phyloP scores from a whole-genome alignment of 2,797 vertebrate genomes.

The Danio aesculapii region DNA sequence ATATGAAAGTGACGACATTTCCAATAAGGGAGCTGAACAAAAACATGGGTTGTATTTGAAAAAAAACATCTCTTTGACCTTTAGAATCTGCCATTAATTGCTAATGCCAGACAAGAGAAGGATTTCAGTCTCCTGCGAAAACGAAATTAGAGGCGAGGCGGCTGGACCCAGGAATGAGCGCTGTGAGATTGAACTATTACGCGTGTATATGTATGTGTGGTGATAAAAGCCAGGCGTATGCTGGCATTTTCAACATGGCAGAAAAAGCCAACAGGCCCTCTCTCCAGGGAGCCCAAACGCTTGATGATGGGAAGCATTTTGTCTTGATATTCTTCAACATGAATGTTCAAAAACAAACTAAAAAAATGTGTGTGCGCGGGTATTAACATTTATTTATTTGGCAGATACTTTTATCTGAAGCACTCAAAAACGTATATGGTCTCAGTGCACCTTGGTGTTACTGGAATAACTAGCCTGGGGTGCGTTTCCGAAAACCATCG shows the following conservation, averaged over 20 bases:
- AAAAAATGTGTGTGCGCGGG: constrained; percentile 52
- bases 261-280: constrained; percentile 36
- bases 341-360: constrained; percentile 52
- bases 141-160: constrained; percentile 39
- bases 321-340: constrained; percentile 13
- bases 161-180: constrained; percentile 44
- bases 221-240: constrained; percentile 21
- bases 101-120: constrained; percentile 77
- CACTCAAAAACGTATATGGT: background rate
- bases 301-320: constrained; percentile 19
- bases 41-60: constrained; percentile 73
- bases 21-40: constrained; percentile 53
- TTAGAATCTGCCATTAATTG: constrained; percentile 76
- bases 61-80: constrained; percentile 82
- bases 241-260: constrained; percentile 38
- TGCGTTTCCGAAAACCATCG: too few relatives aligned
- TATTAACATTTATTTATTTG: constrained; percentile 48
- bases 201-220: background rate
- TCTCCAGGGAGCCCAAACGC: constrained; percentile 16
- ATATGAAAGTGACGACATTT: constrained; percentile 63
- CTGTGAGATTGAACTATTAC: constrained; percentile 18
- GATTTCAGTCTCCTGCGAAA: constrained; percentile 72
- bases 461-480: background rate
- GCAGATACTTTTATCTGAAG: background rate
- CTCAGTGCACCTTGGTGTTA: background rate